phyloP scores from a whole-genome alignment of 2,113 vertebrate species.

The Crotophaga sulcirostris region DNA sequence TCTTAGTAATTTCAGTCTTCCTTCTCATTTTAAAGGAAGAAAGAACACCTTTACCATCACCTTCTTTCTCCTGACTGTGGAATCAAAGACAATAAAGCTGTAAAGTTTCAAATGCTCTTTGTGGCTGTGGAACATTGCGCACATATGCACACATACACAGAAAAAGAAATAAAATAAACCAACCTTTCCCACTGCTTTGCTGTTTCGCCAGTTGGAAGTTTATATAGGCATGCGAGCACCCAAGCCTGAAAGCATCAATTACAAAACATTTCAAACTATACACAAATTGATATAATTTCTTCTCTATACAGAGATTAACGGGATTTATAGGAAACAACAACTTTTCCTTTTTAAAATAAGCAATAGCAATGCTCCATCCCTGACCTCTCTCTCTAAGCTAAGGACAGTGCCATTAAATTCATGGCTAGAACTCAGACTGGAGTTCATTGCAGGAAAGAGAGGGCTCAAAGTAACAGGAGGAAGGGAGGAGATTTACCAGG shows the following conservation, averaged over 20 bases:
- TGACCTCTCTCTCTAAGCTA: background rate
- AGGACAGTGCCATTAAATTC: background rate
- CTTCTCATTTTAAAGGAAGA: background rate
- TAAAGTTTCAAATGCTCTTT: background rate
- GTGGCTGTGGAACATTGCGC: background rate
- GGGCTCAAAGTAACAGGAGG: background rate
- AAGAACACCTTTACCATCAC: background rate
- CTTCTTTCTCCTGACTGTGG: background rate
- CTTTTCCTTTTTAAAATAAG: background rate
- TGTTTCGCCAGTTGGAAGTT: conserved; percentile 87
- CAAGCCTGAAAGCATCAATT: conserved; percentile 73
- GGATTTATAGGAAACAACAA: background rate
- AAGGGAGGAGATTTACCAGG: background rate
- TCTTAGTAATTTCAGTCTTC: background rate
- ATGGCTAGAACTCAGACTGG: background rate
- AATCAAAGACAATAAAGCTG: background rate
- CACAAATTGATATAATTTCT: background rate
- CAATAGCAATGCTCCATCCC: background rate
- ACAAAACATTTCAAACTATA: background rate
- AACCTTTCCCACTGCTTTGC: conserved; percentile 81
- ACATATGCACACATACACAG: background rate
- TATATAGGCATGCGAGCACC: conserved; percentile 79
- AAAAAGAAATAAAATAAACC: background rate
- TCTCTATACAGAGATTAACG: background rate
- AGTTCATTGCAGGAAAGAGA: background rate